Percentiles rank a stretch among this genome's conserved stretches.
Evolutionary conservation across 2,797 vertebrate genomes (phyloP).

Genomic region (Dendrocincla fuliginosa): DNA sequence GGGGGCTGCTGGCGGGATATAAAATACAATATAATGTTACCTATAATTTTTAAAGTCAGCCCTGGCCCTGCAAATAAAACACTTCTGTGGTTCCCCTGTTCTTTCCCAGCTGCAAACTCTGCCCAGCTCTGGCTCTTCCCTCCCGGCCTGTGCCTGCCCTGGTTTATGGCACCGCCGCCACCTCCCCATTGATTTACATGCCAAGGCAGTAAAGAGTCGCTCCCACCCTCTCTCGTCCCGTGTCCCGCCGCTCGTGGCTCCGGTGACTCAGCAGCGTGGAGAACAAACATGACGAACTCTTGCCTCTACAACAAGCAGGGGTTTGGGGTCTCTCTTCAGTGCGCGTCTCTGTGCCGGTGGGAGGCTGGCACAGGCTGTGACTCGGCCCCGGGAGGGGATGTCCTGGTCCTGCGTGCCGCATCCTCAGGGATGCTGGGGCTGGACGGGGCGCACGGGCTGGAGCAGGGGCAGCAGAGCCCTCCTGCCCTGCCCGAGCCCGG

Average conservation of each 20-base stretch:
- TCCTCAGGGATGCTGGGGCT: background rate
- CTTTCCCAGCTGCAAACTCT: background rate
- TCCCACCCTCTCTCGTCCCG: background rate
- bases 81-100: background rate
- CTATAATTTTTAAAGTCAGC: background rate
- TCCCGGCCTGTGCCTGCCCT: background rate
- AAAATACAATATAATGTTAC: background rate
- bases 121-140: background rate
- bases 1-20: background rate
- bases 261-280: slow-evolving; percentile 16
- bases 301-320: background rate
- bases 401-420: background rate
- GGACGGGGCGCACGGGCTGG: too few species aligned
- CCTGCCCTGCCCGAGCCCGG: background rate
- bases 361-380: background rate
- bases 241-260: background rate
- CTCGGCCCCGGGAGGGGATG: background rate
- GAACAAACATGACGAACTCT: slow-evolving; percentile 5
- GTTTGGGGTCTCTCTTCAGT: background rate
- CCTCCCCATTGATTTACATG: background rate
- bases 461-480: background rate
- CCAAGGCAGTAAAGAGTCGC: background rate
- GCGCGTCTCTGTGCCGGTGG: background rate
- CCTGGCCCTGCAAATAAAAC: background rate
- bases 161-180: background rate